phyloP scores from a whole-genome alignment of 2,797 vertebrate species.

The Gallinago stenura region DNA sequence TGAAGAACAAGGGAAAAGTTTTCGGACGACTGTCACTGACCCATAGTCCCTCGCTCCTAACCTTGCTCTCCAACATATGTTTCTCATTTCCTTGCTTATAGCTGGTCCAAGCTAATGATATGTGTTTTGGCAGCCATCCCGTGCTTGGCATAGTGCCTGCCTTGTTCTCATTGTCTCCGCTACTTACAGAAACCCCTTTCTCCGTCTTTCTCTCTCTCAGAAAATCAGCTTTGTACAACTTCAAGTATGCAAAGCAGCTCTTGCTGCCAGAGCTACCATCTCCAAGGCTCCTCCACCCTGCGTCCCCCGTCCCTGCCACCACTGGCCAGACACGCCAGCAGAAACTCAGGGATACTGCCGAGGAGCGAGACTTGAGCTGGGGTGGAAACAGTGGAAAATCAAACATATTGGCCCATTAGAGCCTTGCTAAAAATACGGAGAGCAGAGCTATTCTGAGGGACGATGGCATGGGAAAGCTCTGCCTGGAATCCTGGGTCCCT shows the following conservation, averaged over 20 bases:
- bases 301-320: neutral
- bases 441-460: slow-evolving; percentile 88
- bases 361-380: slow-evolving; percentile 83
- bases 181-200: slow-evolving; percentile 85
- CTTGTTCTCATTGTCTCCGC: slow-evolving; percentile 86
- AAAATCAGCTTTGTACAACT: slow-evolving; percentile 80
- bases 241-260: slow-evolving; percentile 81
- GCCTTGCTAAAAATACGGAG: slow-evolving; percentile 94
- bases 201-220: slow-evolving; percentile 75
- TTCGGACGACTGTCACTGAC: slow-evolving; percentile 82
- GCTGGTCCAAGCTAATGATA: slow-evolving; percentile 84
- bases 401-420: slow-evolving; percentile 93
- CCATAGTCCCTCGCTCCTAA: slow-evolving; percentile 84
- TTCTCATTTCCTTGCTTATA: slow-evolving; percentile 87
- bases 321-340: slow-evolving; percentile 66
- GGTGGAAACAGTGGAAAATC: slow-evolving; percentile 94
- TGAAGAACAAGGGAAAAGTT: slow-evolving; percentile 83
- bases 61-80: slow-evolving; percentile 83
- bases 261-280: slow-evolving; percentile 76
- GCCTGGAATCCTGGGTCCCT: slow-evolving; percentile 82
- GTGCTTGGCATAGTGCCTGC: slow-evolving; percentile 82
- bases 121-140: slow-evolving; percentile 84
- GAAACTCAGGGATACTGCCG: slow-evolving; percentile 60
- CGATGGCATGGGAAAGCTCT: slow-evolving; percentile 96
- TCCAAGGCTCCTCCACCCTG: slow-evolving; percentile 46